Evolutionary conservation across 2,797 vertebrate species (phyloP).

Genomic region (Cheracebus regulus): DNA sequence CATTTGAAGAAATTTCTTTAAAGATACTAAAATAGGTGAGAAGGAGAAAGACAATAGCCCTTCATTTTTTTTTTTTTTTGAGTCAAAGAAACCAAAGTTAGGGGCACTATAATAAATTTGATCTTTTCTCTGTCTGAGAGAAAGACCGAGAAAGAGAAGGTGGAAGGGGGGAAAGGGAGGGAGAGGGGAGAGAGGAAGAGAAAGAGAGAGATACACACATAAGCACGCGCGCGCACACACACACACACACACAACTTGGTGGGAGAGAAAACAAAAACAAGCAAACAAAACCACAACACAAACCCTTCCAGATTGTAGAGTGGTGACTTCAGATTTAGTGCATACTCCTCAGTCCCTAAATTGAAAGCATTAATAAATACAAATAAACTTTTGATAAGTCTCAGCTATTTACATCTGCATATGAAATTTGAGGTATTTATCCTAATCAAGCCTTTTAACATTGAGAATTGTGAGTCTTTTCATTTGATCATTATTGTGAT

Average conservation of each 20-base stretch:
- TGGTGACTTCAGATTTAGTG: neutral
- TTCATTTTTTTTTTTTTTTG: neutral
- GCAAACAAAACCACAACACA: neutral
- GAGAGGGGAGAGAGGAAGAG: neutral
- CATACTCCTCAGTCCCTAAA: neutral
- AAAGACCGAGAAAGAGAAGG: neutral
- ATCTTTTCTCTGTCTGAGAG: neutral
- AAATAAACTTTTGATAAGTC: constrained; percentile 28
- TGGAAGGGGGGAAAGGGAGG: neutral
- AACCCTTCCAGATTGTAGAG: neutral
- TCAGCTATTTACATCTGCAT: neutral
- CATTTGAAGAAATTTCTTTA: constrained; percentile 33
- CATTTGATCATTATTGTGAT: constrained; percentile 27
- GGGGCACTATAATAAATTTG: neutral
- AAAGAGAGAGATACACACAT: neutral
- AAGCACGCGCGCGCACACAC: neutral
- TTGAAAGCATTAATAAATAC: constrained; percentile 28
- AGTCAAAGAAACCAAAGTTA: neutral
- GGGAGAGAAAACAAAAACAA: neutral
- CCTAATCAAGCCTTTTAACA: neutral
- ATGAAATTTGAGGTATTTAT: constrained; percentile 23
- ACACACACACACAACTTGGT: neutral
- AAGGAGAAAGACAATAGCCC: neutral
- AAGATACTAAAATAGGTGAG: neutral
- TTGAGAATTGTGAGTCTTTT: neutral